phyloP scores from a whole-genome alignment of 2,113 vertebrate genomes.

The Gnathonemus longibarbis region DNA sequence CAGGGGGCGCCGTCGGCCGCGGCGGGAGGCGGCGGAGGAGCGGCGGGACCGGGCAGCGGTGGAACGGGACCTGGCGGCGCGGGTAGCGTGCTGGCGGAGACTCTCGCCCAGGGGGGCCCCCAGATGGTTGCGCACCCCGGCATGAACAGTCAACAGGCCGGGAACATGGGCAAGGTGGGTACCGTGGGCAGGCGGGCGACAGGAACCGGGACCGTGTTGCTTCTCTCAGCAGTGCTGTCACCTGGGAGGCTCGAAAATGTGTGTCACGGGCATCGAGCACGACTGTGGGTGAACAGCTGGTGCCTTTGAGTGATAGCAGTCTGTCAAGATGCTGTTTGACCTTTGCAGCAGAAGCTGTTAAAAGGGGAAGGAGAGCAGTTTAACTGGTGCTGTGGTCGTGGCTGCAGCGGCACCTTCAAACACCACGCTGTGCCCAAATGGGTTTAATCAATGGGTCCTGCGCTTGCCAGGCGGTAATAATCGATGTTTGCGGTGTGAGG shows the following conservation, averaged over 20 bases:
- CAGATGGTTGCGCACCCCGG: slow-evolving; percentile 74
- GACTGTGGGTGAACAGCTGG: background rate
- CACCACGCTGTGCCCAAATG: background rate
- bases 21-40: slow-evolving; percentile 75
- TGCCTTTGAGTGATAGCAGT: background rate
- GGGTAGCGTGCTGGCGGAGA: slow-evolving; percentile 83
- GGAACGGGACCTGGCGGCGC: slow-evolving; percentile 62
- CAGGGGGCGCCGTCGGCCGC: slow-evolving; percentile 73
- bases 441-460: background rate
- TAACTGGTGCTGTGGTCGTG: background rate
- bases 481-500: background rate
- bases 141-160: slow-evolving; percentile 78
- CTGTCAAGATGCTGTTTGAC: background rate
- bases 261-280: background rate
- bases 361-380: background rate
- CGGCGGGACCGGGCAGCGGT: slow-evolving; percentile 68
- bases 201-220: background rate
- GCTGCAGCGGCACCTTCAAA: background rate
- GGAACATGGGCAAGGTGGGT: slow-evolving; percentile 88
- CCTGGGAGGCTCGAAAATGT: background rate
- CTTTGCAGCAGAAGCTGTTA: background rate
- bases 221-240: background rate
- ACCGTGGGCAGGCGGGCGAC: background rate
- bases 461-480: background rate
- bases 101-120: slow-evolving; percentile 80